Evolutionary conservation across 2,113 vertebrate genomes (phyloP).

Genomic region (Hippoglossus stenolepis): DNA sequence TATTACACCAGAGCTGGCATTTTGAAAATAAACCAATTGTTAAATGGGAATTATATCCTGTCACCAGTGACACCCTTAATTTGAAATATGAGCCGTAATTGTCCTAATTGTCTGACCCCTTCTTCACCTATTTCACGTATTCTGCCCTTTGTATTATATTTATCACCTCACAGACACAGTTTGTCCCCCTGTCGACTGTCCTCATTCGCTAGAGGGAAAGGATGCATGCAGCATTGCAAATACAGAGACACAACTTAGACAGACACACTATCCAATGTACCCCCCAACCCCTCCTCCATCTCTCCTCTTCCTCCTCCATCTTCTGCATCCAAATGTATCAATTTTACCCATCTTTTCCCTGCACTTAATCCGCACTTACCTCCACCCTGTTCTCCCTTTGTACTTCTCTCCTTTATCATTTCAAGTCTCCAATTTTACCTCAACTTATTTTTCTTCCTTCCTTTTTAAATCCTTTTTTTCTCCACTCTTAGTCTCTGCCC

Average conservation of each 20-base stretch:
- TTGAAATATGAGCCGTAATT: slow-evolving; percentile 74
- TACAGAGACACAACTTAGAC: not conserved
- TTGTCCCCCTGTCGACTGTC: slow-evolving; percentile 2
- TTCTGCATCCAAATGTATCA: slow-evolving; percentile 50
- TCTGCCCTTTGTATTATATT: slow-evolving; percentile 29
- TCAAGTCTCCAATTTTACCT: slow-evolving; percentile 31
- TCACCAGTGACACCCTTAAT: slow-evolving; percentile 76
- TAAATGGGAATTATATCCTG: slow-evolving; percentile 80
- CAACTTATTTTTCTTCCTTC: slow-evolving; percentile 15
- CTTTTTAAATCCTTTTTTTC: slow-evolving; percentile 21
- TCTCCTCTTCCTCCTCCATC: slow-evolving; percentile 7
- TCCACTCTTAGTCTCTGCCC: not conserved
- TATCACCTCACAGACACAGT: slow-evolving; percentile 8
- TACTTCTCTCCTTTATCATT: slow-evolving; percentile 31
- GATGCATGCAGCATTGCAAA: slow-evolving; percentile 29
- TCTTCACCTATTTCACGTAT: slow-evolving; percentile 32
- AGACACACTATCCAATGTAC: not conserved
- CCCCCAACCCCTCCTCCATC: not conserved
- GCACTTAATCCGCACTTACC: slow-evolving; percentile 31
- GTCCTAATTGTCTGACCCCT: slow-evolving; percentile 74
- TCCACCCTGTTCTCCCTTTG: slow-evolving; percentile 12
- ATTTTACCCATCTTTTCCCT: slow-evolving; percentile 30
- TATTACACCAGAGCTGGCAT: slow-evolving; percentile 65
- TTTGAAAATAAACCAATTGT: slow-evolving; percentile 77
- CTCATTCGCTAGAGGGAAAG: slow-evolving; percentile 7